Conservation (phyloP, 2,888 invertebrate genomes). For the Drosophila sordidula region DNA sequence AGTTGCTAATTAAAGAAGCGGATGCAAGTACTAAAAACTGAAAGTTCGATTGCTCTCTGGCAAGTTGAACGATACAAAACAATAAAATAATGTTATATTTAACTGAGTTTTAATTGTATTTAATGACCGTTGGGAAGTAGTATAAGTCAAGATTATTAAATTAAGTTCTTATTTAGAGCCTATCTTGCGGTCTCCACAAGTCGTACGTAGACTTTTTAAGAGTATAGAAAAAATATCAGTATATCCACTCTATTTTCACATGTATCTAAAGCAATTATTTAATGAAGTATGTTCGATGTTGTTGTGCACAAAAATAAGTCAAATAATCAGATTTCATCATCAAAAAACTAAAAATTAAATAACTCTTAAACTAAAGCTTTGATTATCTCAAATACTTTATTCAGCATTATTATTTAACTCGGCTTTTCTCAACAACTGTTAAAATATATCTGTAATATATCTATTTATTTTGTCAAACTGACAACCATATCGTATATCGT, state of each 20-base stretch:
- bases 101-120: neutral
- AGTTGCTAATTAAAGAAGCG: slow-evolving; percentile 63
- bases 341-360: too few relatives aligned
- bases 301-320: too few relatives aligned
- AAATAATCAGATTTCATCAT: too few relatives aligned
- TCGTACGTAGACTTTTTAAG: too few relatives aligned
- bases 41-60: slow-evolving; percentile 35
- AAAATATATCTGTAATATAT: neutral
- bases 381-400: neutral
- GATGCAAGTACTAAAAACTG: slow-evolving; percentile 26
- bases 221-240: too few relatives aligned
- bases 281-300: too few relatives aligned
- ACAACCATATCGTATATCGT: neutral
- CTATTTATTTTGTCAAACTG: neutral
- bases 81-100: slow-evolving; percentile 18
- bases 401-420: neutral
- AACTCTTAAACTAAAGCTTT: too few relatives aligned
- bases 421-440: neutral
- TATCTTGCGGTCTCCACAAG: too few relatives aligned
- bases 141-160: neutral
- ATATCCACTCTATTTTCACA: too few relatives aligned
- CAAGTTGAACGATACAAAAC: neutral
- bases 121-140: neutral
- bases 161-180: neutral
- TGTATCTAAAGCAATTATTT: too few relatives aligned